Evolutionary conservation across 1,140 invertebrate genomes (phyloP).

Genomic region (Dryas iulia): DNA sequence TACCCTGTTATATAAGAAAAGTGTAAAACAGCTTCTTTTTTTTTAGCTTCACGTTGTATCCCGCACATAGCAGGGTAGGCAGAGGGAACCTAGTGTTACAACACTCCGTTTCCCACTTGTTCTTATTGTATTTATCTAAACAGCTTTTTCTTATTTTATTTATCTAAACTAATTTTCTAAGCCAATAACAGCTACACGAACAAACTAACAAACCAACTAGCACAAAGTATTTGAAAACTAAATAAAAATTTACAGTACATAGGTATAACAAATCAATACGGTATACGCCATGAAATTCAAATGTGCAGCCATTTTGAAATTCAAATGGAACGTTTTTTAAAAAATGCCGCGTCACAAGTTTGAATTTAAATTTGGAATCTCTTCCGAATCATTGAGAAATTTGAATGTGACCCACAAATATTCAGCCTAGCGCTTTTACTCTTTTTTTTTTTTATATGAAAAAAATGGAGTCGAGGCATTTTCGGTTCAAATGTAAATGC

Average conservation of each 20-base stretch:
- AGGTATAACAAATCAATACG: slow-evolving; percentile 7
- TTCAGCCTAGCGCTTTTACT: slow-evolving; percentile 10
- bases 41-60: too few relatives aligned
- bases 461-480: not conserved
- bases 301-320: slow-evolving; percentile 45
- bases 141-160: not conserved
- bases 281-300: slow-evolving; percentile 20
- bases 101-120: too few relatives aligned
- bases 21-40: too few relatives aligned
- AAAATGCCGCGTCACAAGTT: slow-evolving; percentile 45
- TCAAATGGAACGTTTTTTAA: slow-evolving; percentile 42
- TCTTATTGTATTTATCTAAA: too few relatives aligned
- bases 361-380: slow-evolving; percentile 61
- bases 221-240: not conserved
- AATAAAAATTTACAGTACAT: slow-evolving; percentile 1
- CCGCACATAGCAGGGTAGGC: too few relatives aligned
- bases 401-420: slow-evolving; percentile 23
- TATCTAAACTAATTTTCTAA: not conserved
- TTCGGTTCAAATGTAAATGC: slow-evolving; percentile 6
- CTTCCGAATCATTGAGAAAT: slow-evolving; percentile 34
- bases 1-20: too few relatives aligned
- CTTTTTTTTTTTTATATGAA: slow-evolving; percentile 8
- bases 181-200: not conserved
- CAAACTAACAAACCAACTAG: not conserved
- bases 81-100: too few relatives aligned